Base-by-base conservation (phyloP, 1,140 invertebrate genomes). In the Sminthurides bifidus region DNA sequence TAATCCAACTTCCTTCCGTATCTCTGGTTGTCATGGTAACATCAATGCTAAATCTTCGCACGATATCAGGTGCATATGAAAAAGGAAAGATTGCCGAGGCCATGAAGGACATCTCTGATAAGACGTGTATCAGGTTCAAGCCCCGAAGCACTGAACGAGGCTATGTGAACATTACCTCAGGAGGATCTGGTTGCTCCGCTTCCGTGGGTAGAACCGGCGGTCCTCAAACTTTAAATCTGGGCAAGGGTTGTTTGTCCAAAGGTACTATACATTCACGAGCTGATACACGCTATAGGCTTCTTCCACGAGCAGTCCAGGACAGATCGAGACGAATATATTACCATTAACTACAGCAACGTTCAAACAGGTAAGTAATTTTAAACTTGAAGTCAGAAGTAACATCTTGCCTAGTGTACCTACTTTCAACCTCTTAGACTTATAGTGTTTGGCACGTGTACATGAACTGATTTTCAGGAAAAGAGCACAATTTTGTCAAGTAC, bases 221-320 rank as follows among this genome's bases (percentile, higher is more conserved):
- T 5, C 5, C 19, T 5, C 44, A 46, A 46, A 21, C 5, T 79
- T 61, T 63, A 81, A 19, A 69, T 68, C 52, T 81, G 81, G 12
- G 72, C 74, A 37, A 68, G 79, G 61, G 69, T 70, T 3, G 81
- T 83, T 24, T 48, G n/a, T 23, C 14, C 4, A 52, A 56, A 21
- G 77, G 76, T 10, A 68, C 73, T 2, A 70, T 76, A 10, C n/a
- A 67, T 74, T 29, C 78, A 79, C 58, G 77, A 79, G 59, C 69
- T 77, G 0, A 40, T 60, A 14, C 62, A 66, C 35, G 52, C 56
- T 24, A 3, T 63, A 24, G 59, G 62, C 6, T 66, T 66, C 44
- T 35, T 51, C 30, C 65, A 65, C 33, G 62, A 64, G 26, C 65
- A 66, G 8, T 56, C 54, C 2, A 45, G 62, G 17, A 45, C 57